Conservation (phyloP, 2,888 invertebrate genomes). For the Microctonus hyperodae region DNA sequence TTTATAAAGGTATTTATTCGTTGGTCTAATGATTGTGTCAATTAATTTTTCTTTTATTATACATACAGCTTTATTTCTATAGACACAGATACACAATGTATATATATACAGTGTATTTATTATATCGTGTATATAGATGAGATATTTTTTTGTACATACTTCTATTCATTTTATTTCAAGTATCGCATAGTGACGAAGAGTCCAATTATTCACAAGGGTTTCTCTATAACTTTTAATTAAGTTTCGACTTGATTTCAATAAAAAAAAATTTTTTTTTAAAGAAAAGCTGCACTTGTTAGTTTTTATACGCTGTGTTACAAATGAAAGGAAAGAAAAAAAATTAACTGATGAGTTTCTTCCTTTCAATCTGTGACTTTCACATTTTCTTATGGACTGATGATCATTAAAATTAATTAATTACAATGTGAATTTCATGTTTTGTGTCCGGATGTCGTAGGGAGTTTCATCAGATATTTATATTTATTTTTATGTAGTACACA, state of each 20-base stretch:
- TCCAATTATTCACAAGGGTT: not conserved
- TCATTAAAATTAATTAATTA: constrained; percentile 17
- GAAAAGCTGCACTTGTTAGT: no score
- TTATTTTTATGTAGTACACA: not conserved
- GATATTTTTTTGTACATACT: no score
- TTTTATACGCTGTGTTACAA: no score
- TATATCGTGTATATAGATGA: no score
- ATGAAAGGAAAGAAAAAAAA: not conserved
- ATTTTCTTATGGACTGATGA: not conserved
- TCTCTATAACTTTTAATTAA: not conserved
- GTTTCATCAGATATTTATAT: not conserved
- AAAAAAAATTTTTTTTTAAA: no score
- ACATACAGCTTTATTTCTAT: no score
- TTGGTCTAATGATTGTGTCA: constrained; percentile 3
- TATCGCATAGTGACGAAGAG: not conserved
- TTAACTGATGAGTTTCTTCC: constrained; percentile 12
- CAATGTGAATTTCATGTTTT: constrained; percentile 7
- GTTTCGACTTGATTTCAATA: not conserved
- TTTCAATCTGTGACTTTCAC: not conserved
- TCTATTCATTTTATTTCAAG: not conserved
- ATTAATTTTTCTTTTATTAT: constrained; percentile 15
- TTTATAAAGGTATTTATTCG: no score
- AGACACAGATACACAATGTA: no score
- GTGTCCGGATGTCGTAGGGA: constrained; percentile 7
- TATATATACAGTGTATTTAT: no score